Base-by-base conservation (phyloP, 2,888 invertebrate species). In the Leucoptera coffeella region DNA sequence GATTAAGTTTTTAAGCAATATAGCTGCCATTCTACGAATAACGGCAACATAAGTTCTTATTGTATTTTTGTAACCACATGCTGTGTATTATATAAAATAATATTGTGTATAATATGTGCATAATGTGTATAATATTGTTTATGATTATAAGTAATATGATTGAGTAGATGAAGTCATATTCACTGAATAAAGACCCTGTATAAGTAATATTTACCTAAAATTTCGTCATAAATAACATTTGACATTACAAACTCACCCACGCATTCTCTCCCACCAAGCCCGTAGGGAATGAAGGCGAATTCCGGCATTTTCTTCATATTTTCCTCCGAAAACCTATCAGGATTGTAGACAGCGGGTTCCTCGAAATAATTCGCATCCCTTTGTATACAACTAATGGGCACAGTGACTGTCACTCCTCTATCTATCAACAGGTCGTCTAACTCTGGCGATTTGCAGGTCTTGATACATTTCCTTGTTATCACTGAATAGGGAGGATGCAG, bases 201-300 rank as follows among this genome's bases (percentile, higher is more conserved):
- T n/a, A n/a, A n/a, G n/a, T n/a, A n/a, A n/a, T n/a, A n/a, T n/a
- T n/a, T n/a, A n/a, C n/a, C n/a, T n/a, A n/a, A n/a, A n/a, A n/a
- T n/a, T n/a, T n/a, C n/a, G n/a, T n/a, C n/a, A n/a, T n/a, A n/a
- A n/a, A n/a, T n/a, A n/a, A n/a, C n/a, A n/a, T n/a, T n/a, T n/a
- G n/a, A n/a, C n/a, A n/a, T n/a, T 25, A 17, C 10, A 9, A 26
- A 42, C 60, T 55, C 42, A 69, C 67, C 65, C 33, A 61, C 42
- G 36, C 67, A 69, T 45, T 57, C 64, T 29, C 62, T 56, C 14
- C 65, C 64, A 23, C 71, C 71, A 9, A 50, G 54, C 19, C 71
- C 67, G 36, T 64, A 71, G 4, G 69, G 64, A 27, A 67, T 39
- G 39, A 49, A 67, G 1, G 54, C 38, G 30, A 47, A 52, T 25